phyloP scores from a whole-genome alignment of 2,797 vertebrate genomes.

The Microhierax caerulescens region DNA sequence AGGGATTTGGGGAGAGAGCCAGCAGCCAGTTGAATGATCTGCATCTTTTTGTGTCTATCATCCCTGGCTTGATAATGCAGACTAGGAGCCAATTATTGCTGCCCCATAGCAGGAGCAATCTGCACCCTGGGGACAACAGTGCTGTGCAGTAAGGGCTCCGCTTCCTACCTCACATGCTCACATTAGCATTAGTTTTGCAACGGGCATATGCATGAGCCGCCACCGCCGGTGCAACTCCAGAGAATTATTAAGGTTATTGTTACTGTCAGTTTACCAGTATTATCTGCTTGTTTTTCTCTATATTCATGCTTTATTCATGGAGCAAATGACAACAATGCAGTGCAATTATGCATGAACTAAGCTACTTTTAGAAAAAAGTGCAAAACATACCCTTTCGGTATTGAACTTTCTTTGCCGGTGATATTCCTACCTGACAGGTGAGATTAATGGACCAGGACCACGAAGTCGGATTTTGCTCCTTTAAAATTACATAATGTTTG shows the following conservation, averaged over 20 bases:
- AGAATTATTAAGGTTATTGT: neutral
- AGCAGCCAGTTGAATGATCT: neutral
- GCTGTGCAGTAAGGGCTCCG: neutral
- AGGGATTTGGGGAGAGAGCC: neutral
- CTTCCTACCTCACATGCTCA: neutral
- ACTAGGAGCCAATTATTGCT: neutral
- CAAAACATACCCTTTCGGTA: neutral
- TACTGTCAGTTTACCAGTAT: neutral
- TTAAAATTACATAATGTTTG: neutral
- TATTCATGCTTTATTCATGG: neutral
- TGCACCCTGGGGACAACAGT: neutral
- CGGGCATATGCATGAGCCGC: neutral
- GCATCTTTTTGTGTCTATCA: neutral
- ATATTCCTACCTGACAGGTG: neutral
- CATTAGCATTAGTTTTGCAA: neutral
- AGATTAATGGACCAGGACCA: neutral
- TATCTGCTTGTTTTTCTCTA: neutral
- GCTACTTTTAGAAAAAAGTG: neutral
- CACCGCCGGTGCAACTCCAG: fast-evolving
- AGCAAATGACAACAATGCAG: neutral
- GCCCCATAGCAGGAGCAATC: neutral
- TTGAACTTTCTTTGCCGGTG: neutral
- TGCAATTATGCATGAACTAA: neutral
- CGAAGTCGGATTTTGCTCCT: neutral
- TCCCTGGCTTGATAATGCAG: neutral